These are phyloP conservation scores for Drosophila nebulosa DNA, from an alignment of 1,140 invertebrate species.

Conservation along the genomic window DNA sequence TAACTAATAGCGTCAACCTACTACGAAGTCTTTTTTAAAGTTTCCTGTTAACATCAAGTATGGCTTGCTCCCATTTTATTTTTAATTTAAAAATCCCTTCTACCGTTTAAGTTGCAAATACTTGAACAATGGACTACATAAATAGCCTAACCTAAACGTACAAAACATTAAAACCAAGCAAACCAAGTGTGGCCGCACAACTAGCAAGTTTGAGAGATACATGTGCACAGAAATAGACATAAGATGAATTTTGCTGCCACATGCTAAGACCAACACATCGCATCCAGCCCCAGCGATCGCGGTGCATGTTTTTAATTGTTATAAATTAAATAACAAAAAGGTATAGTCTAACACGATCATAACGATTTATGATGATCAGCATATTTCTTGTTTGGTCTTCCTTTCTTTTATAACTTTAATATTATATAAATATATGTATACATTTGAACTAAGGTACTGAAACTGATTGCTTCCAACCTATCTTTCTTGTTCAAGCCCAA, in stretches of 20 bases:
- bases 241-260: not conserved
- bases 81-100: not conserved
- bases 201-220: not conserved
- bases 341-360: too few species aligned
- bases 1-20: not conserved
- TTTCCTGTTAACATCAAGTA: not conserved
- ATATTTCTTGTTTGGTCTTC: not conserved
- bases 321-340: not conserved
- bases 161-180: not conserved
- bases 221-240: not conserved
- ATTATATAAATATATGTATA: too few species aligned
- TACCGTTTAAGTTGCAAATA: not conserved
- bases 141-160: not conserved
- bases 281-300: not conserved
- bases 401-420: not conserved
- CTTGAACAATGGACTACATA: not conserved
- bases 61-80: not conserved
- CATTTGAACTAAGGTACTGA: too few species aligned
- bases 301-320: too few species aligned
- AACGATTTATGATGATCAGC: too few species aligned
- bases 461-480: not conserved
- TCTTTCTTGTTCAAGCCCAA: constrained; percentile 10
- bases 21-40: not conserved
- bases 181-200: not conserved
- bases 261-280: not conserved